These are phyloP conservation scores for Leptopilina syphax DNA, from an alignment of 2,888 invertebrate genomes.

Conservation along the genomic window DNA sequence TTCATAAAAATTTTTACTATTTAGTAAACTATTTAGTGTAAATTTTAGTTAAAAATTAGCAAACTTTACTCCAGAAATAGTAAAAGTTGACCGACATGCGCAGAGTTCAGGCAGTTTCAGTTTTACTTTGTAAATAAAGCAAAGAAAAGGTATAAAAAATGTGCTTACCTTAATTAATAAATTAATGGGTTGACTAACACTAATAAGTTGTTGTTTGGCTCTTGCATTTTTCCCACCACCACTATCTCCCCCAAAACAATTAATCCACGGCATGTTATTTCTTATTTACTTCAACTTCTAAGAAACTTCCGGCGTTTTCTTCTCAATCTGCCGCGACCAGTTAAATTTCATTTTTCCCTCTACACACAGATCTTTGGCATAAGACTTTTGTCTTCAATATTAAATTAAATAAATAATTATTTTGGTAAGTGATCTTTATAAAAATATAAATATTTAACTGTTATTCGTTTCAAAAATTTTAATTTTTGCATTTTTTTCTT, in stretches of 20 bases:
- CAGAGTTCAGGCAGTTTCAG: too few relatives aligned
- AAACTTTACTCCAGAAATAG: too few relatives aligned
- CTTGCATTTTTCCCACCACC: constrained; percentile 72
- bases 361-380: not conserved
- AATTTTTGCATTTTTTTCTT: not conserved
- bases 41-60: too few relatives aligned
- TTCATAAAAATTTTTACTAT: too few relatives aligned
- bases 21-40: too few relatives aligned
- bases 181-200: constrained; percentile 76
- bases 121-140: too few relatives aligned
- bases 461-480: not conserved
- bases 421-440: not conserved
- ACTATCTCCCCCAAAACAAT: constrained; percentile 74
- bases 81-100: too few relatives aligned
- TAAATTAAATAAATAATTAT: constrained; percentile 27
- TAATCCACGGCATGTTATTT: constrained; percentile 75
- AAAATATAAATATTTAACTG: not conserved
- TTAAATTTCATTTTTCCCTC: constrained; percentile 8
- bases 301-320: constrained; percentile 9
- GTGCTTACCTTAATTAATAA: constrained; percentile 74
- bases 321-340: constrained; percentile 16
- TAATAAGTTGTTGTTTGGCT: constrained; percentile 72
- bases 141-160: too few relatives aligned
- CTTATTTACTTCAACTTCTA: constrained; percentile 46
- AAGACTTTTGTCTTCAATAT: not conserved